phyloP scores from a whole-genome alignment of 2,797 vertebrate species.

The Aeoliscus strigatus region DNA sequence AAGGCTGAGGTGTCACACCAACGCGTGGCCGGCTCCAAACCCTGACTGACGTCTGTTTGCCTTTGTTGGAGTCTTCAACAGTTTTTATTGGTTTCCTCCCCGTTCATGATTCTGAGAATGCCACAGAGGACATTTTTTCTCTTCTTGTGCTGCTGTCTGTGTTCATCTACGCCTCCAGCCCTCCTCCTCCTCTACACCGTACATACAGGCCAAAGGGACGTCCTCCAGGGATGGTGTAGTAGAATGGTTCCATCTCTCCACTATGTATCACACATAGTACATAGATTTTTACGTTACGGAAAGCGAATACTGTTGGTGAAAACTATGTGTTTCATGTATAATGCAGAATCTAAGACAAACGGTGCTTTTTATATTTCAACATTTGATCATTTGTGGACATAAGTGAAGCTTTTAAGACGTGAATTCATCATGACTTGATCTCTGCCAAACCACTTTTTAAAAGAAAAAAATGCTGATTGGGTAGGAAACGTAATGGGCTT shows the following conservation, averaged over 20 bases:
- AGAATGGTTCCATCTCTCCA: constrained; percentile 20
- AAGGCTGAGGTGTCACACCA: constrained; percentile 62
- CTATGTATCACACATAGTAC: constrained; percentile 12
- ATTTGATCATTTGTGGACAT: too few relatives aligned
- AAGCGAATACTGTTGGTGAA: background rate
- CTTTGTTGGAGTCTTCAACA: constrained; percentile 54
- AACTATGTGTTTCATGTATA: too few relatives aligned
- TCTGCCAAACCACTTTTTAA: too few relatives aligned
- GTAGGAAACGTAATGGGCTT: constrained; percentile 19
- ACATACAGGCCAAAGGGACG: constrained; percentile 29
- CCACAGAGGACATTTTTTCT: constrained; percentile 19
- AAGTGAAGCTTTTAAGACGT: too few relatives aligned
- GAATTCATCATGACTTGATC: too few relatives aligned
- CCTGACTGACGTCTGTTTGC: constrained; percentile 42
- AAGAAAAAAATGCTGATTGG: constrained; percentile 5
- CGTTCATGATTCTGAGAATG: constrained; percentile 34
- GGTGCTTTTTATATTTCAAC: background rate
- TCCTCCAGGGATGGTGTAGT: constrained; percentile 11
- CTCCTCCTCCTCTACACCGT: constrained; percentile 18
- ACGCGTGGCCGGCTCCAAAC: constrained; percentile 52
- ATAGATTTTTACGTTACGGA: constrained; percentile 15
- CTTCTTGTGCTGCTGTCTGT: constrained; percentile 19
- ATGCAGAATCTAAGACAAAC: background rate
- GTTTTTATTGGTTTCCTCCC: constrained; percentile 48
- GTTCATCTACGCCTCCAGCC: constrained; percentile 42